Conservation (phyloP, 2,888 invertebrate genomes). For the Lissocephala sabroskyi region DNA sequence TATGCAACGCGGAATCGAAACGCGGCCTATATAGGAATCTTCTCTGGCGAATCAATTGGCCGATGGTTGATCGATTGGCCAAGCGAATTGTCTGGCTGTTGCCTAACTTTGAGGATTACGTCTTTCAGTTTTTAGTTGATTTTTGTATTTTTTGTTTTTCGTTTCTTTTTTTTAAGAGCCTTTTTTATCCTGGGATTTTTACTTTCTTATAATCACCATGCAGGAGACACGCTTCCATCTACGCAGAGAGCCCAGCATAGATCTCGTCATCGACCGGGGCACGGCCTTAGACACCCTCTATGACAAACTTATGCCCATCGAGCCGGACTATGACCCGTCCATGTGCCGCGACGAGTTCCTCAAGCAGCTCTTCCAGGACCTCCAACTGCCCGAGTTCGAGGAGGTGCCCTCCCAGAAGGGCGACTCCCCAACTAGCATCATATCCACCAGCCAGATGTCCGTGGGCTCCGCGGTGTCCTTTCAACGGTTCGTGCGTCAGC, state of each 20-base stretch:
- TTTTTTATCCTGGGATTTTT: not conserved
- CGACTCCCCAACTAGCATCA: no score
- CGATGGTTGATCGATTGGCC: no score
- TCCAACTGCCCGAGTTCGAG: slow-evolving; percentile 2
- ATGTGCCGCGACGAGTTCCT: slow-evolving; percentile 30
- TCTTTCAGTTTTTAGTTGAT: not conserved
- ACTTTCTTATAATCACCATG: not conserved
- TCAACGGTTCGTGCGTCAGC: not conserved
- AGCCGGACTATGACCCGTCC: slow-evolving; percentile 1
- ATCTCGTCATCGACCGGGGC: no score
- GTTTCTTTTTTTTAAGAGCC: slow-evolving; percentile 1
- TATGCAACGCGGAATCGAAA: no score
- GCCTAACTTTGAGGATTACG: no score
- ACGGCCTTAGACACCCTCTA: no score
- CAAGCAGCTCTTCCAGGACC: slow-evolving; percentile 10
- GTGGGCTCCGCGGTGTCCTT: not conserved
- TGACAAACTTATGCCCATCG: slow-evolving; percentile 12
- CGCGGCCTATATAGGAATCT: no score
- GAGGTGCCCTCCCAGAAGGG: no score
- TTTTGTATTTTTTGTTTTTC: not conserved
- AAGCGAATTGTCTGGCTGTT: no score
- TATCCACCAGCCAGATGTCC: no score
- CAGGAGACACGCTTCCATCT: not conserved
- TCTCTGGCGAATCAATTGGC: no score
- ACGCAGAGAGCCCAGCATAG: no score